Percentiles rank a stretch among this genome's conserved stretches.
These are phyloP conservation scores for Camponotus vicinus DNA, from an alignment of 1,140 invertebrate species.

Conservation along the genomic window DNA sequence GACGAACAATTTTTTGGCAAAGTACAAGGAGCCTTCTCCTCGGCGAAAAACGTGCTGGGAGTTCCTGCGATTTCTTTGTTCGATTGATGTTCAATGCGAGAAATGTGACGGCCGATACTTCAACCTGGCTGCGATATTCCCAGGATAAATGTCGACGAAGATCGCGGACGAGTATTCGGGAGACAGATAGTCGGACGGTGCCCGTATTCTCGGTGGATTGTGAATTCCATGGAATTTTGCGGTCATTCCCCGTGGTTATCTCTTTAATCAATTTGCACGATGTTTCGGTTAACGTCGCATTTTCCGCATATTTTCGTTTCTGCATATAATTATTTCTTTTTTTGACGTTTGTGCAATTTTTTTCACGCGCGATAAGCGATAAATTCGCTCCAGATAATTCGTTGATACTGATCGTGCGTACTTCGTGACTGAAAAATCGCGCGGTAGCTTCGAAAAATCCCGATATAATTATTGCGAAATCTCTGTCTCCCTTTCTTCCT, in stretches of 20 bases:
- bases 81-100: constrained; percentile 78
- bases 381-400: not conserved
- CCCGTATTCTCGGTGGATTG: constrained; percentile 63
- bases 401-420: not conserved
- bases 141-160: constrained; percentile 79
- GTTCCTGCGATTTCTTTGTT: constrained; percentile 72
- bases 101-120: constrained; percentile 79
- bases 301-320: not conserved
- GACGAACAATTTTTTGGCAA: constrained; percentile 51
- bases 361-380: not conserved
- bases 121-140: constrained; percentile 77
- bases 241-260: constrained; percentile 25
- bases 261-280: constrained; percentile 44
- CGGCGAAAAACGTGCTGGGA: constrained; percentile 51
- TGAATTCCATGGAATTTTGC: constrained; percentile 63
- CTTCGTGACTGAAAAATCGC: not conserved
- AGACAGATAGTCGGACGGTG: constrained; percentile 71
- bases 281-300: not conserved
- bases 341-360: not conserved
- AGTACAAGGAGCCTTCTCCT: constrained; percentile 34
- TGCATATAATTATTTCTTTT: not conserved
- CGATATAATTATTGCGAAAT: not conserved
- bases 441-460: not conserved
- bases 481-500: too few species aligned
- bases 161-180: constrained; percentile 74